Evolutionary conservation across 2,888 invertebrate species (phyloP).

Genomic region (Drosophila melanosoma): DNA sequence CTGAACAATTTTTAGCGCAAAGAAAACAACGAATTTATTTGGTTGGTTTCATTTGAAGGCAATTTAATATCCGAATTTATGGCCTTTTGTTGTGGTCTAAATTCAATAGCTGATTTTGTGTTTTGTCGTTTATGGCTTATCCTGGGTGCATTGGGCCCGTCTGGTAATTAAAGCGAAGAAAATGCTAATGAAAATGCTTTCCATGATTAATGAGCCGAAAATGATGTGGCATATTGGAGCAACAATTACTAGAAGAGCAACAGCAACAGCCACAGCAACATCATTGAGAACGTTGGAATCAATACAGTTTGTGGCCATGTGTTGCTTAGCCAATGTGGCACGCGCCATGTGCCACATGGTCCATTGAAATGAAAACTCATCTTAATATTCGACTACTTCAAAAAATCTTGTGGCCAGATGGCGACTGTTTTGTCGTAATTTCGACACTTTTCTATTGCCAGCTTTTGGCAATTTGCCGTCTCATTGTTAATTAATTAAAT

Average conservation of each 20-base stretch:
- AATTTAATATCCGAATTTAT: constrained; percentile 17
- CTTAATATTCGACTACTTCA: constrained; percentile 26
- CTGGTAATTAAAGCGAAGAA: constrained; percentile 44
- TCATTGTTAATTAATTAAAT: constrained; percentile 76
- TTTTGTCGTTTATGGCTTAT: constrained; percentile 35
- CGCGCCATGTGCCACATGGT: constrained; percentile 31
- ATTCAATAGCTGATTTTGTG: constrained; percentile 47
- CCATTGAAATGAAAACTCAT: constrained; percentile 44
- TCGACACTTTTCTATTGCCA: constrained; percentile 39
- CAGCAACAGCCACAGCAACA: constrained; percentile 44
- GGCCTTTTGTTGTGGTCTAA: constrained; percentile 47
- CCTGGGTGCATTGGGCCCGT: constrained; percentile 2
- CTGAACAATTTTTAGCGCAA: constrained; percentile 20
- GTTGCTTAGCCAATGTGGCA: constrained; percentile 54
- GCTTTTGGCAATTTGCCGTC: constrained; percentile 33
- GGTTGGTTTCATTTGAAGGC: constrained; percentile 14
- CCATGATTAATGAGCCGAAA: constrained; percentile 76
- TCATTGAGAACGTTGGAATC: constrained; percentile 36
- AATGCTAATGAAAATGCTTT: constrained; percentile 66
- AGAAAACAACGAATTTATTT: constrained; percentile 6
- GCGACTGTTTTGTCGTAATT: constrained; percentile 39
- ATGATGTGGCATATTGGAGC: constrained; percentile 75
- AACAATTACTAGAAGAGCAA: constrained; percentile 57
- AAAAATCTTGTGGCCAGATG: constrained; percentile 53
- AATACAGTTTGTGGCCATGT: constrained; percentile 61